phyloP scores from a whole-genome alignment of 2,113 vertebrate genomes.

The Callaeas wilsoni region DNA sequence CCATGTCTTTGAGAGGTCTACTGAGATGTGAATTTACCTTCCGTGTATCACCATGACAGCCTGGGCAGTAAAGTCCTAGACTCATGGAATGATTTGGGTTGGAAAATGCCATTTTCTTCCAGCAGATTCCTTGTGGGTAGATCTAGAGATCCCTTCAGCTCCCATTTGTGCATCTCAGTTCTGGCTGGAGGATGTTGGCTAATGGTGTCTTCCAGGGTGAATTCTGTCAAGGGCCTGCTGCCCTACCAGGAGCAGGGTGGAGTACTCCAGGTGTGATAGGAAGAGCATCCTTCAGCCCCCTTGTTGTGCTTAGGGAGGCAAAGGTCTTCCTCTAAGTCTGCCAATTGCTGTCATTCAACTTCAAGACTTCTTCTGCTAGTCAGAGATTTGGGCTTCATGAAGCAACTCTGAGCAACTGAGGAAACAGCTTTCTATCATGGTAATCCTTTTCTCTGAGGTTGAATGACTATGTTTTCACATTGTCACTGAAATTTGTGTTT shows the following conservation, averaged over 20 bases:
- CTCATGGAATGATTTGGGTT: background rate
- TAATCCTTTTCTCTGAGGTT: background rate
- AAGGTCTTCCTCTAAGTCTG: background rate
- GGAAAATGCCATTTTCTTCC: background rate
- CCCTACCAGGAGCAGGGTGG: background rate
- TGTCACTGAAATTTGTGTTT: background rate
- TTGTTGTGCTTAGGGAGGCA: background rate
- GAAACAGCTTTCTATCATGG: background rate
- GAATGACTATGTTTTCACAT: accelerated
- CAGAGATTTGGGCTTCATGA: background rate
- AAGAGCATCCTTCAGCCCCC: background rate
- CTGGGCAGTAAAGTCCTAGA: background rate
- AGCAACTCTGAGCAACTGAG: background rate
- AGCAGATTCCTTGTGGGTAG: background rate
- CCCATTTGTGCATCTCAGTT: accelerated
- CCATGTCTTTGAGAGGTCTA: accelerated
- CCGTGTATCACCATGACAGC: background rate
- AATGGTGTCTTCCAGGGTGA: background rate
- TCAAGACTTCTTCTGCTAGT: background rate
- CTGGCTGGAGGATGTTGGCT: background rate
- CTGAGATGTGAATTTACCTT: background rate
- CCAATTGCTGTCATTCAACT: accelerated
- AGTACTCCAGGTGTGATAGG: background rate
- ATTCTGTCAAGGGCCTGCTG: background rate
- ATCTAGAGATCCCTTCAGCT: background rate